phyloP scores from a whole-genome alignment of 2,113 vertebrate genomes.

The Paradoxurus hermaphroditus region DNA sequence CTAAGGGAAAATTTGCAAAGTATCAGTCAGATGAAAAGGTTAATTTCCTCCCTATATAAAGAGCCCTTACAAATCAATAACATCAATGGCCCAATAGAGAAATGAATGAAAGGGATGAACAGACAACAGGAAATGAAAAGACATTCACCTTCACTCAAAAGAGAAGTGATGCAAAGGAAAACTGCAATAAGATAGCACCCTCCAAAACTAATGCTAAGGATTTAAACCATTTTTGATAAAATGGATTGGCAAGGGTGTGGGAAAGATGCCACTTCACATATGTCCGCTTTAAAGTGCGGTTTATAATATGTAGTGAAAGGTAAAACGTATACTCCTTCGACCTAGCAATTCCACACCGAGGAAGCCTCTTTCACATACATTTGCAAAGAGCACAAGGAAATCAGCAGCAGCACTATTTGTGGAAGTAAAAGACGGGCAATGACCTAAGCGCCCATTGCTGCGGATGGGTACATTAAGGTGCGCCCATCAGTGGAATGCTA shows the following conservation, averaged over 20 bases:
- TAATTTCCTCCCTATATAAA: neutral
- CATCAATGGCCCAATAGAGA: neutral
- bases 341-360: neutral
- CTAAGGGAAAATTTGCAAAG: neutral
- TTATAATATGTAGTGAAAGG: neutral
- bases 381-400: neutral
- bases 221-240: neutral
- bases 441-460: neutral
- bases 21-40: neutral
- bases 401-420: neutral
- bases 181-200: neutral
- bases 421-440: neutral
- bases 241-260: neutral
- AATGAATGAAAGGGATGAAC: neutral
- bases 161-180: neutral
- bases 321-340: neutral
- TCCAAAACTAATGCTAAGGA: neutral
- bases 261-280: neutral
- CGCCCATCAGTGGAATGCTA: neutral
- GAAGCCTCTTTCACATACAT: neutral
- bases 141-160: neutral
- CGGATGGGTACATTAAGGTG: neutral
- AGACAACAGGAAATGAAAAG: neutral
- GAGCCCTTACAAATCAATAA: constrained; percentile 1
- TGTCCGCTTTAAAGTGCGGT: neutral